Base-by-base conservation (phyloP, 2,113 vertebrate species). In the Ariopsis seemanni region DNA sequence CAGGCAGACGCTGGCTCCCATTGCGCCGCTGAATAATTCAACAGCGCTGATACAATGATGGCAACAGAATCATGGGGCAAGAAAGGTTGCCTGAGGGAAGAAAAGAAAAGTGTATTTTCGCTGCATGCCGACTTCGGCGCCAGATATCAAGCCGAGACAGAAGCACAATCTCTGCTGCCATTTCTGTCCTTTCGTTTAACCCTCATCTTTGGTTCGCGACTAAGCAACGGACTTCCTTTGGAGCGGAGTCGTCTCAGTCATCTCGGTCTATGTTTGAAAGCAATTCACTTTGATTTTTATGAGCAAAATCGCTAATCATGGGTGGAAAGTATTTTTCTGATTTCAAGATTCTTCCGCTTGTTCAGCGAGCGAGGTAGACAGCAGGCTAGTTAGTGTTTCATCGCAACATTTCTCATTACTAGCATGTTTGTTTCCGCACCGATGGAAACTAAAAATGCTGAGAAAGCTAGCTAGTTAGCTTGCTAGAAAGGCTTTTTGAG, bases 1-100 rank as follows among this genome's bases (percentile, higher is more conserved):
- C 84, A 60, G 89, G 85, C 84, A 82, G 89, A 82, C 82, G 27
- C 65, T 11, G 25, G 72, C 80, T 90, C 78, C 85, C 77, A 53
- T 60, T 34, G 50, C 48, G 20, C 84, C 60, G 18, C 75, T 91
- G 89, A 90, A 88, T 90, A 89, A 90, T 90, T 87, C 88, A 91
- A 87, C 86, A 79, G 85, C 55, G 17, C 77, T 52, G 82, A 71
- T 79, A 69, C 78, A 71, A 85, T 50, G 85, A 71, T 58, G 58
- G 81, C 79, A 86, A 82, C 86, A 79, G 89, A 84, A 88, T 84
- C 82, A 71, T 34, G 42, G 75, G 86, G 87, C 82, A 65, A 65
- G 75, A 86, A 75, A 88, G 71, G 77, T 75, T 87, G 88, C 89
- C 85, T 67, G 15, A 53, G 77, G 82, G 83, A 88, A 87, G 72